phyloP scores from a whole-genome alignment of 2,888 invertebrate genomes.

The Dione vanillae region DNA sequence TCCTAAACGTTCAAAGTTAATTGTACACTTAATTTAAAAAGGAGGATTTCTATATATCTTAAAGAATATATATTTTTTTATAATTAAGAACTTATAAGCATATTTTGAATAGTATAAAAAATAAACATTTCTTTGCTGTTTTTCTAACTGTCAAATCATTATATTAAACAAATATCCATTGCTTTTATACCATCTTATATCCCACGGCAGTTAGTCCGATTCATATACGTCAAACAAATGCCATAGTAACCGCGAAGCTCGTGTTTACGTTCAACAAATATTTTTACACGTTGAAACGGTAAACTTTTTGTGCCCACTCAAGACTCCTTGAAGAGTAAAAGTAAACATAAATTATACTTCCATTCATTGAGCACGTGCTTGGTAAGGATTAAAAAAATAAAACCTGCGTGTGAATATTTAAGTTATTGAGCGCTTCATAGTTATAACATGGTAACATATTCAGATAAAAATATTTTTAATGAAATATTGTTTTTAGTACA shows the following conservation, averaged over 20 bases:
- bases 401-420: constrained; percentile 24
- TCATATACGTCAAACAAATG: constrained; percentile 48
- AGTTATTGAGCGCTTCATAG: neutral
- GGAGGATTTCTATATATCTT: no score
- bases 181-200: constrained; percentile 9
- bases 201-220: constrained; percentile 33
- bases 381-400: constrained; percentile 53
- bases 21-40: no score
- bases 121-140: neutral
- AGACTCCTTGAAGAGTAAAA: constrained; percentile 72
- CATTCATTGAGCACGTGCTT: constrained; percentile 74
- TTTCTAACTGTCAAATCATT: neutral
- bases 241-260: constrained; percentile 54
- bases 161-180: neutral
- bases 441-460: neutral
- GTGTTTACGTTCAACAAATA: constrained; percentile 69
- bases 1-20: no score
- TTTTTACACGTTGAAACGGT: constrained; percentile 66
- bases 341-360: constrained; percentile 79
- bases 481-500: no score
- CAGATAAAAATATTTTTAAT: neutral
- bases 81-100: no score
- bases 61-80: no score
- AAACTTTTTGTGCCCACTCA: constrained; percentile 63
- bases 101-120: neutral